Conservation (phyloP, 2,888 invertebrate genomes). For the Ariolimax columbianus region DNA sequence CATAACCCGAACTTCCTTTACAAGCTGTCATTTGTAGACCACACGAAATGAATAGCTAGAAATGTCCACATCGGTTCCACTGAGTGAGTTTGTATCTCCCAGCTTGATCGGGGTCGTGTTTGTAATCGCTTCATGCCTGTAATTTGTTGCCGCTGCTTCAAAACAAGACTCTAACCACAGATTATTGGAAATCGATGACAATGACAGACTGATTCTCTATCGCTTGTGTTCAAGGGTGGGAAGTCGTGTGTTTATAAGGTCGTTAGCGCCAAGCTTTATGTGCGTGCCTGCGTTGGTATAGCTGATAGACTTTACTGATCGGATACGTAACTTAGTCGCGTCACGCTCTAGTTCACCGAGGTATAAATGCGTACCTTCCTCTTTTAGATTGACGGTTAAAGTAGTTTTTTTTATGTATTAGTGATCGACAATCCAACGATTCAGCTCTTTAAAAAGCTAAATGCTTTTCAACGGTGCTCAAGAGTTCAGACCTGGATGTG, state of each 20-base stretch:
- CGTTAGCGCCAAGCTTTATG: background rate
- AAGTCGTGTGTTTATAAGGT: background rate
- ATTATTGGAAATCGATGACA: conserved; percentile 15
- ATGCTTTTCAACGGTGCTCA: too few species aligned
- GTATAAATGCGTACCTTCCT: too few species aligned
- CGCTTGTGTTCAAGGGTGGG: background rate
- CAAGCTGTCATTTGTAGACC: background rate
- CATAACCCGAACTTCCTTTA: background rate
- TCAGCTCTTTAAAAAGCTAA: too few species aligned
- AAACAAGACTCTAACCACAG: background rate
- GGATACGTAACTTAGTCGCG: too few species aligned
- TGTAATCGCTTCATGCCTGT: background rate
- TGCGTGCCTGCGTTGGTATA: too few species aligned
- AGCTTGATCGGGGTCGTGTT: background rate
- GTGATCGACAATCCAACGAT: too few species aligned
- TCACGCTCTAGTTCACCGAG: too few species aligned
- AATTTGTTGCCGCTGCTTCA: background rate
- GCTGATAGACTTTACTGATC: too few species aligned
- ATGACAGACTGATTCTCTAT: background rate
- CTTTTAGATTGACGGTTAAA: too few species aligned
- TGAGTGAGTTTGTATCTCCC: background rate
- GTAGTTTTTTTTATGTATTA: too few species aligned
- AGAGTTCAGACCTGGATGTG: too few species aligned
- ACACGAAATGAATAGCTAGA: background rate
- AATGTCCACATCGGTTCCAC: background rate